phyloP scores from a whole-genome alignment of 2,888 invertebrate species.

The Troides aeacus region DNA sequence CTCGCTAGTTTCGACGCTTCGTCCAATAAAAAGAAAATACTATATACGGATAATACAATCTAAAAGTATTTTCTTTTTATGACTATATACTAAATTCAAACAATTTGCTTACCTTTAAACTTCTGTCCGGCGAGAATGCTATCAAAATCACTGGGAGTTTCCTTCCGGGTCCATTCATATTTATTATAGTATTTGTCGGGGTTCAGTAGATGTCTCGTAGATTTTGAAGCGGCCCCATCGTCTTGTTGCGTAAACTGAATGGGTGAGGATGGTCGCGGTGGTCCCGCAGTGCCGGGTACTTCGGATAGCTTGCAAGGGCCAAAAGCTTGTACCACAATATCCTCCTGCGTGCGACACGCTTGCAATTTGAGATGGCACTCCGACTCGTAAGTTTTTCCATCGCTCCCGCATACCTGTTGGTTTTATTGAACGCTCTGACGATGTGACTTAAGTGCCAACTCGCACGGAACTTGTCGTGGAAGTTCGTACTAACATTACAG shows the following conservation, averaged over 20 bases:
- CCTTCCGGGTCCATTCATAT: slow-evolving; percentile 81
- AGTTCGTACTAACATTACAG: slow-evolving; percentile 21
- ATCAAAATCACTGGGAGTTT: slow-evolving; percentile 73
- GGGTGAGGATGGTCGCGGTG: slow-evolving; percentile 87
- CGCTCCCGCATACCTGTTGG: slow-evolving; percentile 85
- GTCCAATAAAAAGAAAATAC: no score
- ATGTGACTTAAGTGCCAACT: slow-evolving; percentile 22
- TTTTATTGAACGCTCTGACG: slow-evolving; percentile 24
- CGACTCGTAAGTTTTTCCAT: slow-evolving; percentile 90
- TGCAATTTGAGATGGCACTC: slow-evolving; percentile 90
- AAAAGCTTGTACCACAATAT: slow-evolving; percentile 87
- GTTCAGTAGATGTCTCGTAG: slow-evolving; percentile 87
- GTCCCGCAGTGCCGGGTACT: slow-evolving; percentile 86
- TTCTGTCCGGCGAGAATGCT: slow-evolving; percentile 64
- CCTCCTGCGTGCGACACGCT: slow-evolving; percentile 90
- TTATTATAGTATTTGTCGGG: slow-evolving; percentile 84
- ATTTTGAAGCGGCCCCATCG: slow-evolving; percentile 88
- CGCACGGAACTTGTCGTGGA: slow-evolving; percentile 28
- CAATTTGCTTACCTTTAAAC: slow-evolving; percentile 60
- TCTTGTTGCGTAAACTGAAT: slow-evolving; percentile 90
- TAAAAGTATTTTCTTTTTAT: no score
- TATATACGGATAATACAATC: no score
- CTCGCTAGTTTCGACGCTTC: no score
- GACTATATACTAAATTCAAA: background rate
- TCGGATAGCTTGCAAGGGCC: slow-evolving; percentile 87